These are phyloP conservation scores for Caloenas nicobarica DNA, from an alignment of 2,113 vertebrate species.

Conservation along the genomic window DNA sequence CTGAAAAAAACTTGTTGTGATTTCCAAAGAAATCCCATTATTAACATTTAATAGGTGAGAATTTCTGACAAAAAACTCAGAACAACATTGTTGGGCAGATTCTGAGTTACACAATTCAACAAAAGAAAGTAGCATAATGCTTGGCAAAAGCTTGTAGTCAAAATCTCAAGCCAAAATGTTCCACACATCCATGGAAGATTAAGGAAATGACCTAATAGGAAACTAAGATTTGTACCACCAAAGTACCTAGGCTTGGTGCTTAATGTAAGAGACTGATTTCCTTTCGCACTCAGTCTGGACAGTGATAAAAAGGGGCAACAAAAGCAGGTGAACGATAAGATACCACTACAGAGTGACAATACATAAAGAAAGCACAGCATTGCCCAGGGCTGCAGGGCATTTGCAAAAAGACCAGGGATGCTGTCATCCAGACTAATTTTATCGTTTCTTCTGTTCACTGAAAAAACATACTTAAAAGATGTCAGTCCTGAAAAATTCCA, in stretches of 20 bases:
- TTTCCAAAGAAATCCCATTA: not conserved
- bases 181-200: not conserved
- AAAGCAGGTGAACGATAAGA: not conserved
- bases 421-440: not conserved
- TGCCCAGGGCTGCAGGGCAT: not conserved
- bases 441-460: not conserved
- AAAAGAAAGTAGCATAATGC: not conserved
- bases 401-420: not conserved
- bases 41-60: not conserved
- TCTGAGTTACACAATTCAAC: not conserved
- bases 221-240: not conserved
- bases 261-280: not conserved
- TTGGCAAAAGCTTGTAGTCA: not conserved
- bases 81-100: not conserved
- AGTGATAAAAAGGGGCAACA: not conserved
- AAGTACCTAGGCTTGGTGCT: not conserved
- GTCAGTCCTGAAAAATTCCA: not conserved
- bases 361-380: not conserved
- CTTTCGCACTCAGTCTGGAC: not conserved
- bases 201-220: not conserved
- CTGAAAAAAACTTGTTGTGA: not conserved
- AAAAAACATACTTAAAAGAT: not conserved
- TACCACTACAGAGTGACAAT: not conserved
- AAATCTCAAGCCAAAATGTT: not conserved
- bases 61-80: not conserved